Conservation (phyloP, 2,888 invertebrate species). For the Portevinia maculata region DNA sequence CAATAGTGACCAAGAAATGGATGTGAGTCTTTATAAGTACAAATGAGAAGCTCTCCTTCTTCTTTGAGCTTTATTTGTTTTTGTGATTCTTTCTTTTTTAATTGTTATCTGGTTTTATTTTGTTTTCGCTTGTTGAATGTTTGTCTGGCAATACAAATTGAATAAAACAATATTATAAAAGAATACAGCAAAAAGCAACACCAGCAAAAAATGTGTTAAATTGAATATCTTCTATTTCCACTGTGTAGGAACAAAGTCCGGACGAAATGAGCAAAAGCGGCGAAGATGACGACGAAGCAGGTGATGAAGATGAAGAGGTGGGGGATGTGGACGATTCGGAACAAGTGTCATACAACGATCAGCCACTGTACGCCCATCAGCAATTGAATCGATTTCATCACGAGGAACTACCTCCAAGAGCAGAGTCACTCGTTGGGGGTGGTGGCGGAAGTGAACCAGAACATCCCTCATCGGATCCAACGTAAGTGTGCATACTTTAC, state of each 20-base stretch:
- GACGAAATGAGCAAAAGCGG: constrained; percentile 77
- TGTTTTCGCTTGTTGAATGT: constrained; percentile 65
- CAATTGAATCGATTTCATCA: constrained; percentile 80
- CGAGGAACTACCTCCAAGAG: constrained; percentile 80
- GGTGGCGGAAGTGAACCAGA: constrained; percentile 76
- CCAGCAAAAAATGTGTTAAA: constrained; percentile 42
- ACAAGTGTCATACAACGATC: constrained; percentile 80
- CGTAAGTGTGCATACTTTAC: constrained; percentile 78
- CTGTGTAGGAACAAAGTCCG: constrained; percentile 75
- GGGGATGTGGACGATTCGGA: constrained; percentile 76
- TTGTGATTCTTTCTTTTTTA: constrained; percentile 74
- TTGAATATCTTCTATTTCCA: constrained; percentile 48
- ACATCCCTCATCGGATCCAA: constrained; percentile 81
- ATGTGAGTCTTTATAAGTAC: constrained; percentile 69
- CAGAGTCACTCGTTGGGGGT: constrained; percentile 79
- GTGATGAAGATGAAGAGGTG: constrained; percentile 77
- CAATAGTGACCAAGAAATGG: constrained; percentile 80
- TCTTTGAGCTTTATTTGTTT: constrained; percentile 32
- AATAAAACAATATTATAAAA: constrained; percentile 23
- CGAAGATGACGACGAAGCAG: constrained; percentile 79
- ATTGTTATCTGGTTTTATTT: constrained; percentile 43
- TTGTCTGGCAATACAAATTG: constrained; percentile 44
- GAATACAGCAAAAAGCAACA: background rate
- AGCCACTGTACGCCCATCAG: constrained; percentile 80
- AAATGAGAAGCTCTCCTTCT: constrained; percentile 14